A percentile compares a stretch with the other conserved stretches of the same genome.
Conservation (phyloP, 2,888 invertebrate species). For the Ophion obscuratus region DNA sequence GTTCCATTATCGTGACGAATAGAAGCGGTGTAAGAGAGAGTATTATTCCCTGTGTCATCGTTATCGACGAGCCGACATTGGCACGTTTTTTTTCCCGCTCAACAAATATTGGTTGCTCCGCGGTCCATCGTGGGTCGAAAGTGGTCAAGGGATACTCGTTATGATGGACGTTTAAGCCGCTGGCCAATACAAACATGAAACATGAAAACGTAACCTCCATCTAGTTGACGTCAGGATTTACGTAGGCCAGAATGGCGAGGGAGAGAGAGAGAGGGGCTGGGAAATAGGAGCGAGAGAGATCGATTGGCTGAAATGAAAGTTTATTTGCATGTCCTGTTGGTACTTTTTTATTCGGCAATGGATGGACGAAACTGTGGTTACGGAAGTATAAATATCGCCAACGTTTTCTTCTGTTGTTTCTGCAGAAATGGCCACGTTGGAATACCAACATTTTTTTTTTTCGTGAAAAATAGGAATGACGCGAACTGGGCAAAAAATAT, state of each 20-base stretch:
- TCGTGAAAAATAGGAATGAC: background rate
- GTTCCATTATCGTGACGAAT: slow-evolving; percentile 2
- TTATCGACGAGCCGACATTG: slow-evolving; percentile 3
- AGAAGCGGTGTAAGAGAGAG: background rate
- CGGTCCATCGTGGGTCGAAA: background rate
- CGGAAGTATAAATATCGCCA: background rate
- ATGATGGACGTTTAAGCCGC: slow-evolving; percentile 15
- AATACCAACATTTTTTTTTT: background rate
- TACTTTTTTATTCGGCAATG: background rate
- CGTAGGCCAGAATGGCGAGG: background rate
- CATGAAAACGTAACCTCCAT: background rate
- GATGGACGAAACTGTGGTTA: background rate
- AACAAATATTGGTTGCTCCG: slow-evolving; percentile 11
- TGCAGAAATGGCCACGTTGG: background rate
- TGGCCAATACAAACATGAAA: slow-evolving; percentile 21
- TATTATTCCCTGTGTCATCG: slow-evolving; percentile 1
- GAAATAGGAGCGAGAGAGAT: background rate
- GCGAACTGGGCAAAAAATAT: background rate
- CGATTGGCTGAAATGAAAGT: background rate
- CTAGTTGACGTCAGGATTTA: background rate
- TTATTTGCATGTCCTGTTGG: background rate
- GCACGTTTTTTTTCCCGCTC: slow-evolving; percentile 7
- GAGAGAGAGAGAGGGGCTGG: background rate
- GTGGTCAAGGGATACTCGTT: slow-evolving; percentile 21
- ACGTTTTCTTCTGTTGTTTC: background rate